Evolutionary conservation across 2,797 vertebrate species (phyloP), one percentile per base, ranked within the genome.

Genomic region (Manis javanica): DNA sequence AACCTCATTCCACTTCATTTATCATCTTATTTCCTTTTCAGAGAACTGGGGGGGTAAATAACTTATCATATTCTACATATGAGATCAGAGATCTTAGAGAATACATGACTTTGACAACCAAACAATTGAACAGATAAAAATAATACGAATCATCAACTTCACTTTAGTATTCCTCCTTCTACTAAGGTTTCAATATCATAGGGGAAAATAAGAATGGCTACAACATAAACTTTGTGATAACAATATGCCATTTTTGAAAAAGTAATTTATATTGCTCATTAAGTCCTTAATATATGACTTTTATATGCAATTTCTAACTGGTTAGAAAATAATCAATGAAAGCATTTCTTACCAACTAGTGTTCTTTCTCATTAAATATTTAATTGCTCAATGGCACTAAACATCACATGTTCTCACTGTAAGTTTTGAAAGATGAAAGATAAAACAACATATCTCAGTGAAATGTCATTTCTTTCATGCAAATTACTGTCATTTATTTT

Each of bases 341-440:
- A 87, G 64, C 51, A 78, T 96, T 94, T 95, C 90, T 14, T 93
- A 64, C 66, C 74, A 97, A 87, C 94, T 95, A 94, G 3, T 81
- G 53, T 3, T 96, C 85, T 89, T 77, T 95, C 81, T 63, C 71
- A 94, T 90, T 95, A 92, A 96, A 94, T 95, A 97, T 96, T 46
- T 85, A 92, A 90, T 75, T 97, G 5, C 12, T 96, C 77, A 61
- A 19, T 90, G 9, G 7, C 96, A 94, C 37, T 87, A 90, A 94
- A 68, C 10, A 83, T 57, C 84, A 79, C 26, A 37, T 9, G 3
- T 68, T 78, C 71, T 75, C 12, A 31, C 91, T 15, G 23, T 74
- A 72, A 51, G 14, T 78, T 83, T 5, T 93, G 79, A 91, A 77
- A 88, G 5, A 72, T 34, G 49, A 84, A 74, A 83, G 29, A 91